Evolutionary conservation across 1,140 invertebrate genomes (phyloP).

Genomic region (Drosophila sulfurigaster): DNA sequence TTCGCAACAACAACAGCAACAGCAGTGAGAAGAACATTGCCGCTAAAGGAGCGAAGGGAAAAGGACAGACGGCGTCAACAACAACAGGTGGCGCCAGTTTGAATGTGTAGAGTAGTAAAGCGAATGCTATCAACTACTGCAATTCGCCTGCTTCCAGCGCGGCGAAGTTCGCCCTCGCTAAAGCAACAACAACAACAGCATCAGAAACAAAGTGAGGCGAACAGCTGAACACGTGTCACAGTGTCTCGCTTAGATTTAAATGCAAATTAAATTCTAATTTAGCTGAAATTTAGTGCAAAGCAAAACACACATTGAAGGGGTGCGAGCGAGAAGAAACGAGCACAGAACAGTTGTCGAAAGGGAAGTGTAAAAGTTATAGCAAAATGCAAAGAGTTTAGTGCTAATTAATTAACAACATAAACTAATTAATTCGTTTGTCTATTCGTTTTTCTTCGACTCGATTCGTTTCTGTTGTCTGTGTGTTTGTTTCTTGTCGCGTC

Average conservation of each 20-base stretch:
- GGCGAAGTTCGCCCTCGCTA: slow-evolving; percentile 55
- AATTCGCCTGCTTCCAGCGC: not conserved
- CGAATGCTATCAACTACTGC: too few relatives aligned
- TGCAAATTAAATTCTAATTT: slow-evolving; percentile 78
- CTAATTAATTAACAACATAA: slow-evolving; percentile 27
- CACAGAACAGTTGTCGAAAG: not conserved
- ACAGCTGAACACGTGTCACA: slow-evolving; percentile 23
- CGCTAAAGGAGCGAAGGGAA: too few relatives aligned
- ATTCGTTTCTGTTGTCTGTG: not conserved
- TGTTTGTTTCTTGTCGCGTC: not conserved
- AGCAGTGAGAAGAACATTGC: too few relatives aligned
- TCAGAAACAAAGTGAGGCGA: slow-evolving; percentile 16
- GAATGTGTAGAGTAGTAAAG: too few relatives aligned
- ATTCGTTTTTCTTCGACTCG: slow-evolving; percentile 1
- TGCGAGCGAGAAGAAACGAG: slow-evolving; percentile 12
- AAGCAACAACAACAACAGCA: slow-evolving; percentile 14
- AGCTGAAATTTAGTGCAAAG: slow-evolving; percentile 80
- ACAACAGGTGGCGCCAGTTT: too few relatives aligned
- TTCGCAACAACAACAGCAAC: too few relatives aligned
- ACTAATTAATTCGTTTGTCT: slow-evolving; percentile 3
- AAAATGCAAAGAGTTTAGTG: slow-evolving; percentile 37
- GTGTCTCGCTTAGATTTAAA: slow-evolving; percentile 40
- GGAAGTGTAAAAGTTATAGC: slow-evolving; percentile 8
- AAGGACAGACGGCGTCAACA: too few relatives aligned
- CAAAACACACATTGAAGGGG: not conserved